A percentile compares a stretch with the other conserved stretches of the same genome.
Conservation (phyloP, 2,797 vertebrate species). For the Tympanoctomys barrerae region DNA sequence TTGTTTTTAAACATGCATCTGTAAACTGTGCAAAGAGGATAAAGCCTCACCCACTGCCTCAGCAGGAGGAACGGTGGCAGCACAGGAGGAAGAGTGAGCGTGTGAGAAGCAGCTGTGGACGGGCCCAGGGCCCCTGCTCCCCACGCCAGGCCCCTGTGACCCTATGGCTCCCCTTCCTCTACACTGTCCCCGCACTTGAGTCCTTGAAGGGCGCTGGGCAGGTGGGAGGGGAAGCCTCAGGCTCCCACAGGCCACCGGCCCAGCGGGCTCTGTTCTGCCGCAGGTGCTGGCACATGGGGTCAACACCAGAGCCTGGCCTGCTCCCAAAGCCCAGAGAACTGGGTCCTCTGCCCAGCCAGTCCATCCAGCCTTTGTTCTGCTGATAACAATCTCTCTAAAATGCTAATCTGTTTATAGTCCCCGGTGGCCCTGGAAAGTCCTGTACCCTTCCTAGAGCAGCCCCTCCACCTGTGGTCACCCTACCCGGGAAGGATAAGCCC, state of each 20-base stretch:
- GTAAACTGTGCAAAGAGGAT: neutral
- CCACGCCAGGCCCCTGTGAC: neutral
- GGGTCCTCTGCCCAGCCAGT: neutral
- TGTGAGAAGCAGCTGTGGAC: fast-evolving
- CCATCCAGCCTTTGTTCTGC: neutral
- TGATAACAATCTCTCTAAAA: conserved; percentile 31
- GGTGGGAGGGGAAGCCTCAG: conserved; percentile 41
- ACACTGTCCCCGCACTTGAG: neutral
- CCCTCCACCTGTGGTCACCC: neutral
- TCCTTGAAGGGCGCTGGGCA: neutral
- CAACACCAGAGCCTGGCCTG: conserved; percentile 25
- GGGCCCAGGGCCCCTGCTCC: neutral
- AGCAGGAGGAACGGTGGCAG: neutral
- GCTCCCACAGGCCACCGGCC: neutral
- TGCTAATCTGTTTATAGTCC: neutral
- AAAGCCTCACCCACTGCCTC: neutral
- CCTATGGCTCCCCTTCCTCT: neutral
- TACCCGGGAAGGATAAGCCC: neutral
- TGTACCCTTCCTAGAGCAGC: neutral
- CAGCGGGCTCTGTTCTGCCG: conserved; percentile 33
- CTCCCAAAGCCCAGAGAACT: neutral
- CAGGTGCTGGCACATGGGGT: neutral
- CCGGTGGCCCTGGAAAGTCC: conserved; percentile 10
- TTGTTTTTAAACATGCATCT: neutral
- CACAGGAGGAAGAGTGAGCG: neutral